These are phyloP conservation scores for Leptinotarsa peninsularis DNA, from an alignment of 2,888 invertebrate genomes.

Conservation along the genomic window DNA sequence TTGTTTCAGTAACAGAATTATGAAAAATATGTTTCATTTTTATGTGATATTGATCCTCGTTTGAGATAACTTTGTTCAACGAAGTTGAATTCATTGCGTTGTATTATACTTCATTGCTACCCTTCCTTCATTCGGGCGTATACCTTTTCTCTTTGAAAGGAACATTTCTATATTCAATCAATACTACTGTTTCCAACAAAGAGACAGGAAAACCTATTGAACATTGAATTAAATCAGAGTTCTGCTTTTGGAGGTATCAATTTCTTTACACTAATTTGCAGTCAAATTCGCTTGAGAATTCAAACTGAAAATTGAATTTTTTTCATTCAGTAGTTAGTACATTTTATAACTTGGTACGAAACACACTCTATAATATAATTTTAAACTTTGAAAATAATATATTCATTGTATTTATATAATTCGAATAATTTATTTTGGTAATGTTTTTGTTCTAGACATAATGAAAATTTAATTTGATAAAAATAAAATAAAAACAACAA, in stretches of 20 bases:
- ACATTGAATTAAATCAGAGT: neutral
- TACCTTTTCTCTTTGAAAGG: neutral
- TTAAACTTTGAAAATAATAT: neutral
- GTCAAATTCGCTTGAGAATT: neutral
- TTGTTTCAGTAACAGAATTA: too few relatives aligned
- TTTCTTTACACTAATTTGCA: neutral
- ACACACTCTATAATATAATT: too few relatives aligned
- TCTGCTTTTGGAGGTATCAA: neutral
- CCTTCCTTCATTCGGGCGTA: neutral
- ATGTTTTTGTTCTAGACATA: too few relatives aligned
- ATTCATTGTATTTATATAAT: too few relatives aligned
- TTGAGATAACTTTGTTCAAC: too few relatives aligned
- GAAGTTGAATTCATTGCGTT: too few relatives aligned
- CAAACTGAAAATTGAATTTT: neutral
- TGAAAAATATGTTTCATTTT: too few relatives aligned
- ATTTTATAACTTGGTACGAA: too few relatives aligned
- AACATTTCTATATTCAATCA: neutral
- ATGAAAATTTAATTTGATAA: too few relatives aligned
- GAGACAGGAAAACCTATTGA: neutral
- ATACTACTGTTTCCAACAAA: neutral
- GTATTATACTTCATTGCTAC: neutral
- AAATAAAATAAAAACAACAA: too few relatives aligned
- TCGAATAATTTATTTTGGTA: too few relatives aligned
- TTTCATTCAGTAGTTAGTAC: neutral
- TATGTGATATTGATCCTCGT: too few relatives aligned